These are phyloP conservation scores for Conus betulinus DNA, from an alignment of 1,140 invertebrate genomes.

Conservation along the genomic window DNA sequence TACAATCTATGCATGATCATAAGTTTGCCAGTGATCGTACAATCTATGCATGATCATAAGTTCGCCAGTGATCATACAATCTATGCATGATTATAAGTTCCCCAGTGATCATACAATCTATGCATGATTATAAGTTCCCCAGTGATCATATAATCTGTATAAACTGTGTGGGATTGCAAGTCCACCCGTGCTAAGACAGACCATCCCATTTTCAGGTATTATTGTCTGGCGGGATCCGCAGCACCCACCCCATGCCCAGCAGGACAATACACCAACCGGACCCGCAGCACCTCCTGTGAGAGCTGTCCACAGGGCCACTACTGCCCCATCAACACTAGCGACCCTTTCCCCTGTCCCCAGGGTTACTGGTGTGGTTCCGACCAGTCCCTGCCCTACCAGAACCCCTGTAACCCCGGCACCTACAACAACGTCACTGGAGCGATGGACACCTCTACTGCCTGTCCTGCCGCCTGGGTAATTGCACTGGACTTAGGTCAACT, in stretches of 20 bases:
- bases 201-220: conserved; percentile 51
- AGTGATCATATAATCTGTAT: too few relatives aligned
- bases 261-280: conserved; percentile 62
- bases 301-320: conserved; percentile 68
- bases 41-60: too few relatives aligned
- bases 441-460: conserved; percentile 50
- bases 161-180: too few relatives aligned
- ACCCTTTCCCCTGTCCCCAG: conserved; percentile 66
- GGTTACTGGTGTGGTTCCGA: conserved; percentile 62
- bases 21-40: too few relatives aligned
- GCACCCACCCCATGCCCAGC: conserved; percentile 60
- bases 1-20: too few relatives aligned
- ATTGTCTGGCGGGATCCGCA: conserved; percentile 61
- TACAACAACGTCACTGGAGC: conserved; percentile 68
- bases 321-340: conserved; percentile 63
- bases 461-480: conserved; percentile 66
- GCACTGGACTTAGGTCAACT: too few relatives aligned
- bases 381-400: conserved; percentile 31
- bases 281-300: conserved; percentile 55
- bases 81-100: too few relatives aligned
- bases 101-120: too few relatives aligned
- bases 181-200: too few relatives aligned
- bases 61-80: too few relatives aligned
- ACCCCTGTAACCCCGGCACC: conserved; percentile 67
- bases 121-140: too few relatives aligned